phyloP scores from a whole-genome alignment of 1,140 invertebrate species.

The Bombus ignitus region DNA sequence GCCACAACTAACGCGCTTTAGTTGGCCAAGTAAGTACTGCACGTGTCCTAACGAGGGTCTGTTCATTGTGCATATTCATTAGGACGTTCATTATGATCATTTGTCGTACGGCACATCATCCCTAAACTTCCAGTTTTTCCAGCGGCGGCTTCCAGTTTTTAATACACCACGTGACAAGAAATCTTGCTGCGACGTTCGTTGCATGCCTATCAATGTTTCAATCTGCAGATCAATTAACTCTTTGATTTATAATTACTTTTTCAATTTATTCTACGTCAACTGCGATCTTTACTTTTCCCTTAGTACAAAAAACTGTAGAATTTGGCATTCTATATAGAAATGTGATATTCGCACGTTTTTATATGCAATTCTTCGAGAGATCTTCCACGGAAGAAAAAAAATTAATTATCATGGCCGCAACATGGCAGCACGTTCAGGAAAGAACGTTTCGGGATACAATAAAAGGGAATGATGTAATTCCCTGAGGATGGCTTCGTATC shows the following conservation, averaged over 20 bases:
- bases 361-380: conserved; percentile 14
- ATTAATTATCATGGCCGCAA: conserved; percentile 75
- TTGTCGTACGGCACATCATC: conserved; percentile 59
- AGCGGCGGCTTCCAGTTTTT: conserved; percentile 71
- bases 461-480: conserved; percentile 15
- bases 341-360: no score
- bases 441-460: conserved; percentile 22
- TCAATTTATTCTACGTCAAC: no score
- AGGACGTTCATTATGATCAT: conserved; percentile 72
- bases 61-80: conserved; percentile 66
- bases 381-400: conserved; percentile 55
- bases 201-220: no score
- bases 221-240: no score
- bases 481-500: background rate
- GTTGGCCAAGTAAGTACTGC: conserved; percentile 44
- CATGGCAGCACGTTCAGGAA: conserved; percentile 45
- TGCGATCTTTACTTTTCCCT: no score
- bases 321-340: no score
- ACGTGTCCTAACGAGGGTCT: conserved; percentile 67
- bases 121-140: conserved; percentile 22
- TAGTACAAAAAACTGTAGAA: no score
- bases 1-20: conserved; percentile 48
- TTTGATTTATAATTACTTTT: no score
- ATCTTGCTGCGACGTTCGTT: background rate
- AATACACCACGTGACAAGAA: conserved; percentile 66